These are phyloP conservation scores for Triops longicaudatus DNA, from an alignment of 1,140 invertebrate genomes.

Conservation along the genomic window DNA sequence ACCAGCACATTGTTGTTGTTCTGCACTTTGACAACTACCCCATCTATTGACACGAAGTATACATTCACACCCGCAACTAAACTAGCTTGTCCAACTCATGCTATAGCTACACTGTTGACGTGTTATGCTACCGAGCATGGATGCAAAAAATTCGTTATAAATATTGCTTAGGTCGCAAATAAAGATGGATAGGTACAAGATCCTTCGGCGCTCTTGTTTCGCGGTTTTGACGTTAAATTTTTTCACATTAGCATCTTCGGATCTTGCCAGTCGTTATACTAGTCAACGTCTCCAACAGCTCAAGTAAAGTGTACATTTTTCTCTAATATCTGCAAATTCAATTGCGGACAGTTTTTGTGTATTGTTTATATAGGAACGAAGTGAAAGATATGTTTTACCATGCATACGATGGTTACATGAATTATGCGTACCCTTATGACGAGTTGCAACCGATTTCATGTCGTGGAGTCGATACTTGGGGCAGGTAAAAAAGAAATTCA, in stretches of 20 bases:
- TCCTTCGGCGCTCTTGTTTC: not conserved
- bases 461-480: constrained; percentile 42
- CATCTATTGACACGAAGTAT: too few relatives aligned
- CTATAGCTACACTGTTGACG: too few relatives aligned
- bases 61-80: too few relatives aligned
- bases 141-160: too few relatives aligned
- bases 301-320: constrained; percentile 29
- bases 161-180: too few relatives aligned
- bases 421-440: constrained; percentile 57
- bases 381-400: constrained; percentile 50
- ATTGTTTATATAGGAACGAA: constrained; percentile 30
- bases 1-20: too few relatives aligned
- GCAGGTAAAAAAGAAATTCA: constrained; percentile 22
- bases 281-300: not conserved
- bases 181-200: not conserved
- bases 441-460: constrained; percentile 57
- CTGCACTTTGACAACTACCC: too few relatives aligned
- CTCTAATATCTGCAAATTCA: too few relatives aligned
- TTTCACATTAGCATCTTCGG: not conserved
- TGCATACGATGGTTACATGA: constrained; percentile 58
- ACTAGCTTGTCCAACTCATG: too few relatives aligned
- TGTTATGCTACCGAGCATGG: too few relatives aligned
- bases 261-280: not conserved
- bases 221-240: not conserved
- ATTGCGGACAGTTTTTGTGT: too few relatives aligned